These are phyloP conservation scores for Diplodus sargus DNA, from an alignment of 2,797 vertebrate genomes.

Conservation along the genomic window DNA sequence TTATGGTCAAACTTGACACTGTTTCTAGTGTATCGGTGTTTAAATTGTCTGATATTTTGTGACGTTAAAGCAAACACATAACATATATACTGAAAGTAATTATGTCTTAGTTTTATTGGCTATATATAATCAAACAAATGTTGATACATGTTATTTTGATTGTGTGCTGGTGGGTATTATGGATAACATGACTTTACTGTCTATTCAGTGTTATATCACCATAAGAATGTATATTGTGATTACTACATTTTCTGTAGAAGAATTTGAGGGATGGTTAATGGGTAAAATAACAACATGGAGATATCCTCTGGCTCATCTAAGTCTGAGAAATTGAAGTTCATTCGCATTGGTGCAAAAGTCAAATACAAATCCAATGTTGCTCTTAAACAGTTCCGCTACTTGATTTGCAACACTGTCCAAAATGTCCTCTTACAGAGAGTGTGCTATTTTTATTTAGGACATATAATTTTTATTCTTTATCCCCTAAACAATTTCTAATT, in stretches of 20 bases:
- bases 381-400: too few species aligned
- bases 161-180: too few species aligned
- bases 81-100: neutral
- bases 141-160: neutral
- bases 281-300: neutral
- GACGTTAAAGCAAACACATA: too few species aligned
- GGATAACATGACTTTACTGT: too few species aligned
- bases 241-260: neutral
- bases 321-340: too few species aligned
- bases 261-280: neutral
- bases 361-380: too few species aligned
- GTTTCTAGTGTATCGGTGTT: too few species aligned
- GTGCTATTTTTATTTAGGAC: too few species aligned
- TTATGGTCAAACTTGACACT: neutral
- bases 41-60: neutral
- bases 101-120: neutral
- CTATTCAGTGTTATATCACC: neutral
- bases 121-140: too few species aligned
- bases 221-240: neutral
- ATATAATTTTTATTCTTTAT: neutral
- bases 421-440: too few species aligned
- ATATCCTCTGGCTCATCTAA: neutral
- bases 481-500: neutral
- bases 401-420: neutral
- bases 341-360: neutral